phyloP scores from a whole-genome alignment of 2,888 invertebrate species.

The Auanema freiburgensis region DNA sequence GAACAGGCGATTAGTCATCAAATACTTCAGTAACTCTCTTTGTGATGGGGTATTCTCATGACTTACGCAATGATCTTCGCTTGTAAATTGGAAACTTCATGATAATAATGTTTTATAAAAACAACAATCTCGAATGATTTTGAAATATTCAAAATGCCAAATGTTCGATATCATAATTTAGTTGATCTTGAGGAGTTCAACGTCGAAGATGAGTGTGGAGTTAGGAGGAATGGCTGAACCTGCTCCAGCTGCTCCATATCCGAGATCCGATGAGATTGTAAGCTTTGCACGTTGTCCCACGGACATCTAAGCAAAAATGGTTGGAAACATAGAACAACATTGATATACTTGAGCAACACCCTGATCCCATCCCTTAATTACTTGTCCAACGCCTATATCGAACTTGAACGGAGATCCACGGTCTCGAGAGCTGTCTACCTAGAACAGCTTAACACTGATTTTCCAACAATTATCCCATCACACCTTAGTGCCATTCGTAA shows the following conservation, averaged over 20 bases:
- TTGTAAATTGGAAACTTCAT: too few relatives aligned
- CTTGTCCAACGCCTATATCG: slow-evolving; percentile 90
- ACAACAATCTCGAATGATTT: slow-evolving; percentile 4
- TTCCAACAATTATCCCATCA: slow-evolving; percentile 69
- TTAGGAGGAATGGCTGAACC: slow-evolving; percentile 83
- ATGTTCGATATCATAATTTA: slow-evolving; percentile 40
- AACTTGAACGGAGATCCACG: slow-evolving; percentile 92
- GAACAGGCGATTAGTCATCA: too few relatives aligned
- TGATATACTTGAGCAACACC: slow-evolving; percentile 81
- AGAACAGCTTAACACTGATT: not conserved
- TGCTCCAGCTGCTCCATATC: slow-evolving; percentile 77
- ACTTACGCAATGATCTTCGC: too few relatives aligned
- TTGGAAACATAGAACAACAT: slow-evolving; percentile 7
- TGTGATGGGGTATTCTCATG: too few relatives aligned
- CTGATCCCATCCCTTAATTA: slow-evolving; percentile 83
- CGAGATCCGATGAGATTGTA: slow-evolving; percentile 90
- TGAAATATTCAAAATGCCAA: slow-evolving; percentile 10
- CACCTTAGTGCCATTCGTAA: slow-evolving; percentile 60
- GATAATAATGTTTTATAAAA: not conserved
- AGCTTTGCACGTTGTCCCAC: slow-evolving; percentile 90
- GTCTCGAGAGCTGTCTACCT: slow-evolving; percentile 94
- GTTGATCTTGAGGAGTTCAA: slow-evolving; percentile 87
- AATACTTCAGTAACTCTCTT: too few relatives aligned
- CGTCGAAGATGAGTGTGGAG: slow-evolving; percentile 90
- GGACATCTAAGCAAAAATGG: slow-evolving; percentile 75